Evolutionary conservation across 2,888 invertebrate genomes (phyloP).

Genomic region (Ornithoptera priamus): DNA sequence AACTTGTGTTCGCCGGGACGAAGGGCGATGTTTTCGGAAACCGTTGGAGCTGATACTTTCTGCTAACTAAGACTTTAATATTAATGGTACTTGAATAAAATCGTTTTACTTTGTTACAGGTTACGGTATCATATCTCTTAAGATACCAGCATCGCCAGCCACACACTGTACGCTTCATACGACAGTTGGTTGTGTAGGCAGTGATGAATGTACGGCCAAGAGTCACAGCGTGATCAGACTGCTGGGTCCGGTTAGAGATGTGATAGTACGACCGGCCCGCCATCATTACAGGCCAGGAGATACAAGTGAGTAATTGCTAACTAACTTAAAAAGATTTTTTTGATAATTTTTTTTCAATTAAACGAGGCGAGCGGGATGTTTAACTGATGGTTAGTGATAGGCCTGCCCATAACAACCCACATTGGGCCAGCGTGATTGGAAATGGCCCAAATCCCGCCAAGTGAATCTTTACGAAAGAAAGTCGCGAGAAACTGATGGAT

Average conservation of each 20-base stretch:
- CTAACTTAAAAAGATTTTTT: too few species aligned
- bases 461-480: too few species aligned
- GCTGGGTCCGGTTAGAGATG: conserved; percentile 82
- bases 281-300: conserved; percentile 83
- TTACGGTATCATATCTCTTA: conserved; percentile 82
- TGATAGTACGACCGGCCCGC: conserved; percentile 82
- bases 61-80: too few species aligned
- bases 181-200: conserved; percentile 79
- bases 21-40: conserved; percentile 6
- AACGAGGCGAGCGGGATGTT: too few species aligned
- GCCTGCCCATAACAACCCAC: too few species aligned
- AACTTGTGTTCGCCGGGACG: conserved; percentile 27
- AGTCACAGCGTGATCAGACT: conserved; percentile 81
- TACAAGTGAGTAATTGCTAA: conserved; percentile 70
- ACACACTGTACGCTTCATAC: conserved; percentile 82
- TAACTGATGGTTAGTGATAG: too few species aligned
- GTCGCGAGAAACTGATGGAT: too few species aligned
- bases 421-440: too few species aligned
- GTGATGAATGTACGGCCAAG: conserved; percentile 78
- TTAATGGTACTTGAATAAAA: neutral
- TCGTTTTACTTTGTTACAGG: conserved; percentile 68
- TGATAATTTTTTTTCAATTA: too few species aligned
- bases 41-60: conserved; percentile 1
- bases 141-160: conserved; percentile 80
- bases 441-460: too few species aligned